Base-by-base conservation (phyloP, 2,888 invertebrate species). In the Blastobasis lacticolella region DNA sequence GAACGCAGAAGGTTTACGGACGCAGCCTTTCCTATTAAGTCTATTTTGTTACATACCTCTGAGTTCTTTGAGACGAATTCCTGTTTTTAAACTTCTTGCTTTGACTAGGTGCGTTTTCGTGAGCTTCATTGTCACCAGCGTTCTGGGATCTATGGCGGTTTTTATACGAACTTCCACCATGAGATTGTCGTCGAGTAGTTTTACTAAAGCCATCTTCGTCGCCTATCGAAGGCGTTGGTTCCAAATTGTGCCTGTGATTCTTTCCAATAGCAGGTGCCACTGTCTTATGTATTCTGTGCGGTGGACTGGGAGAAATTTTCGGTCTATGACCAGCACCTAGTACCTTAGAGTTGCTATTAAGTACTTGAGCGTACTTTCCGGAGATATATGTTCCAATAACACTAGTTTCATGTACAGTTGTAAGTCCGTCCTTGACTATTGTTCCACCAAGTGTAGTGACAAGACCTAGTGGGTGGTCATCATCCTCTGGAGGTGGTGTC, bases 301-400 rank as follows among this genome's bases (percentile, higher is more conserved):
- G 89, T 44, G 90, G 91, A 42, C 92, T 90, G 0, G 94, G 92
- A 45, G 91, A 89, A 56, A 94, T 92, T 81, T 92, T 93, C 6
- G 83, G 89, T 67, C 91, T 90, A 58, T 90, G 89, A 3, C 83
- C 87, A 48, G 77, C 59, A 38, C 76, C 71, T 53, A 92, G 78
- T 43, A 94, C 81, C 68, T 92, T 93, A 0, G 95, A 94, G 44
- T 94, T 94, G 67, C 95, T 95, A 69, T 95, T 95, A 38, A 96
- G 82, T 7, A 94, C 93, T 81, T 96, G 96, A 4, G 96, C 95
- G 75, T 96, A 96, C 82, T 96, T 96, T 43, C 95, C 95, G 48
- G 94, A 93, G 66, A 96, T 94, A 71, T 93, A 94, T 4, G 96
- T 95, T 37, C 96, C 94, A 64, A 96, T 94, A n/a, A 96, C 95